These are phyloP conservation scores for Corella eumyota DNA, from an alignment of 23 tunicate genomes.

Conservation along the genomic window DNA sequence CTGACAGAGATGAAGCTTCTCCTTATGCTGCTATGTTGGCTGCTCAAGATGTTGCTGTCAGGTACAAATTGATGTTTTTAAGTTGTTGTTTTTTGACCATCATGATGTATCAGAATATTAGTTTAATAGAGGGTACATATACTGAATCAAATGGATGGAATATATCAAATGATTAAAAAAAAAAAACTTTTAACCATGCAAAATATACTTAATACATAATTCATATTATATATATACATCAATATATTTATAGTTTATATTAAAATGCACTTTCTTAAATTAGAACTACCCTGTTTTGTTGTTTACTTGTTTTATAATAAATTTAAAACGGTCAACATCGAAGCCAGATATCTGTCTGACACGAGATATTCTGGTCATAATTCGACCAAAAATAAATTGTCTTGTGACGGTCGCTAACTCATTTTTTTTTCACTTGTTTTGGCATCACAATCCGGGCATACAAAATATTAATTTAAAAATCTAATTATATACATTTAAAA, in stretches of 20 bases:
- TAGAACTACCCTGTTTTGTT: no score
- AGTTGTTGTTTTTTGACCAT: neutral
- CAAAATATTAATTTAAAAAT: constrained; percentile 5
- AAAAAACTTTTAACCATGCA: no score
- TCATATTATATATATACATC: no score
- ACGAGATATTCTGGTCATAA: constrained; percentile 28
- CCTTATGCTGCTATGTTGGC: constrained; percentile 99
- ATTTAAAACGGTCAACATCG: constrained; percentile 53
- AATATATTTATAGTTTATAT: no score
- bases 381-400: constrained; percentile 31
- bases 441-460: constrained; percentile 34
- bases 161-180: neutral
- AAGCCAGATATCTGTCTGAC: constrained; percentile 20
- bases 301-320: no score
- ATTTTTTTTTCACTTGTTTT: neutral
- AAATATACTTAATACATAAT: no score
- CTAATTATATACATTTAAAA: no score
- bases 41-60: constrained; percentile 97
- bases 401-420: constrained; percentile 57
- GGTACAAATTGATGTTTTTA: constrained; percentile 16
- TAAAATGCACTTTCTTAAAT: no score
- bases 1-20: constrained; percentile 99
- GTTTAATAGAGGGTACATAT: no score
- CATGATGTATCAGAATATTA: neutral
- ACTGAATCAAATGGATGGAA: neutral